Percentiles rank a stretch among this genome's conserved stretches.
Conservation (phyloP, 2,113 vertebrate genomes). For the Charina bottae region DNA sequence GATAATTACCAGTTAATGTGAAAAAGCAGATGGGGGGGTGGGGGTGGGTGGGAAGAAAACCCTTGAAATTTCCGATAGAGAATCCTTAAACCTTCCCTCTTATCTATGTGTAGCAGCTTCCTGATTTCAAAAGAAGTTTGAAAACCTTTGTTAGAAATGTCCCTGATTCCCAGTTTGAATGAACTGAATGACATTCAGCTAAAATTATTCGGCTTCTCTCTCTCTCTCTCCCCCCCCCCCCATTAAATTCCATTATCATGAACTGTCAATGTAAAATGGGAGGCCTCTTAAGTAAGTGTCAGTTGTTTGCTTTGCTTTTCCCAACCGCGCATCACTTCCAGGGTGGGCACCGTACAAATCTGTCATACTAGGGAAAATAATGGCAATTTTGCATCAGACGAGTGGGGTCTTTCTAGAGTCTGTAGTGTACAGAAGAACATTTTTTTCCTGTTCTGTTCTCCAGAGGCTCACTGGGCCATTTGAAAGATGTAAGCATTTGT, state of each 20-base stretch:
- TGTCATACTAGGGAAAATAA: constrained; percentile 55
- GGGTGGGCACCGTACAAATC: constrained; percentile 60
- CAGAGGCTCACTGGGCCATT: not conserved
- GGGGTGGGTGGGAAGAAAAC: constrained; percentile 53
- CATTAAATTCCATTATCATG: constrained; percentile 81
- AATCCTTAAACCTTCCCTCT: constrained; percentile 82
- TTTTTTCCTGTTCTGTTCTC: not conserved
- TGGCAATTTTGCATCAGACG: constrained; percentile 64
- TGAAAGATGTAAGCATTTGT: no score
- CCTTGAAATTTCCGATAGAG: constrained; percentile 83
- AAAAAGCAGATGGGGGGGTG: constrained; percentile 77
- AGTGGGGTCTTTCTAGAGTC: constrained; percentile 40
- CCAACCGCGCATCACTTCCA: not conserved
- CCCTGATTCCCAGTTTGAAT: constrained; percentile 81
- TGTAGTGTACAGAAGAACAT: not conserved
- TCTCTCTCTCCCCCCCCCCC: constrained; percentile 43
- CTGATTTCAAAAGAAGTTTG: constrained; percentile 83
- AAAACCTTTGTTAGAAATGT: constrained; percentile 85
- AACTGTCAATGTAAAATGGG: constrained; percentile 77
- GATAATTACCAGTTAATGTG: constrained; percentile 85
- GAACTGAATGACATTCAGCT: constrained; percentile 82
- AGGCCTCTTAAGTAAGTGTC: constrained; percentile 78
- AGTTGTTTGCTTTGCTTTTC: constrained; percentile 66
- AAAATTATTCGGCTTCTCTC: constrained; percentile 77
- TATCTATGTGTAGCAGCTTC: constrained; percentile 79